Conservation (phyloP, 1,140 invertebrate species). For the Agrypnia vestita region DNA sequence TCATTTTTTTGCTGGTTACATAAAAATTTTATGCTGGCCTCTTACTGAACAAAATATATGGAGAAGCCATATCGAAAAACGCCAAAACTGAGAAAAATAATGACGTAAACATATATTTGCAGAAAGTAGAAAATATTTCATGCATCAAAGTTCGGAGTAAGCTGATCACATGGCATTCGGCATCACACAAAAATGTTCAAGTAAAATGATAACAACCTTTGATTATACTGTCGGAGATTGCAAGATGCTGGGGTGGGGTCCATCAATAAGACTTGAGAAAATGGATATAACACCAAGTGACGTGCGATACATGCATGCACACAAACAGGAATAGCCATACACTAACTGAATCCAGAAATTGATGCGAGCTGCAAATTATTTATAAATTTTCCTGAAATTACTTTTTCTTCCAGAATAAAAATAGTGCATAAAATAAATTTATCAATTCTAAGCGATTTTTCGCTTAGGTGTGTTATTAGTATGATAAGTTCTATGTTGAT, state of each 20-base stretch:
- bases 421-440: background rate
- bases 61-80: no score
- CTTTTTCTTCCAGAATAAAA: background rate
- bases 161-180: slow-evolving; percentile 8
- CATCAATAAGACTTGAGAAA: slow-evolving; percentile 51
- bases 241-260: slow-evolving; percentile 36
- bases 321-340: slow-evolving; percentile 58
- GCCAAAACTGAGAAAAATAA: no score
- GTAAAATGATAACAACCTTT: slow-evolving; percentile 57
- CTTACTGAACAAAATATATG: no score
- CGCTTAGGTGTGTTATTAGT: no score
- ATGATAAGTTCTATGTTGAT: no score
- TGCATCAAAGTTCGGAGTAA: slow-evolving; percentile 6
- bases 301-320: slow-evolving; percentile 57
- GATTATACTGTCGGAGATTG: slow-evolving; percentile 36
- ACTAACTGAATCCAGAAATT: slow-evolving; percentile 52
- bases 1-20: no score
- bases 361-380: slow-evolving; percentile 22
- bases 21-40: no score
- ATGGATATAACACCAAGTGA: slow-evolving; percentile 55
- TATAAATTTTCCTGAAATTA: background rate
- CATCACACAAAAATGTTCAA: slow-evolving; percentile 35
- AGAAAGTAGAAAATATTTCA: no score
- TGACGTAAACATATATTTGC: no score
- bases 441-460: no score